A percentile compares a stretch with the other conserved stretches of the same genome.
phyloP scores from a whole-genome alignment of 2,797 vertebrate species.

The Melanotaenia parkinsoni region DNA sequence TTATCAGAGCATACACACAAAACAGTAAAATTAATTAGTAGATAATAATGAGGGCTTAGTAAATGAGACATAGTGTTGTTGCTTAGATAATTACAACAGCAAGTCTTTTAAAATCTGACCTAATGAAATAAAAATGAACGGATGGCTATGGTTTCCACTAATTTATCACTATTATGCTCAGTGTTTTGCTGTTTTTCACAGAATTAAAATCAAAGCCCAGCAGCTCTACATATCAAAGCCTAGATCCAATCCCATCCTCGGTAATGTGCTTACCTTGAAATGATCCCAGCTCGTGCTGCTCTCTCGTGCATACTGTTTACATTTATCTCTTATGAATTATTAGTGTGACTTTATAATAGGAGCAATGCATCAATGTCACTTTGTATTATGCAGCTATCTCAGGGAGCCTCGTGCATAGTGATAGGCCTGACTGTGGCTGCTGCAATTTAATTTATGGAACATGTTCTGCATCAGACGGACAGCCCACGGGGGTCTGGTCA shows the following conservation, averaged over 20 bases:
- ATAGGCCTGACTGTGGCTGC: conserved; percentile 72
- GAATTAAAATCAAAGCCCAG: conserved; percentile 63
- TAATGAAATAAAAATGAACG: conserved; percentile 65
- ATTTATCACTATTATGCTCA: conserved; percentile 53
- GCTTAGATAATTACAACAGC: conserved; percentile 68
- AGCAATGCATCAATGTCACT: conserved; percentile 82
- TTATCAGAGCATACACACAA: conserved; percentile 58
- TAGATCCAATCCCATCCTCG: conserved; percentile 61
- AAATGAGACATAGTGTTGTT: conserved; percentile 59
- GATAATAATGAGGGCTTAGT: conserved; percentile 65
- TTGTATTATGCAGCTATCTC: conserved; percentile 81
- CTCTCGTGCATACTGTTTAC: conserved; percentile 79
- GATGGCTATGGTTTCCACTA: conserved; percentile 50
- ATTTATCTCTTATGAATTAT: conserved; percentile 84
- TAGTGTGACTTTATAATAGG: conserved; percentile 83
- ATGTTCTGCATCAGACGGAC: conserved; percentile 68
- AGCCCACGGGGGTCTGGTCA: conserved; percentile 46
- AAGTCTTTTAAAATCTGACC: conserved; percentile 72
- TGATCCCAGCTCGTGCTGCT: conserved; percentile 70
- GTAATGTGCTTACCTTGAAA: conserved; percentile 80
- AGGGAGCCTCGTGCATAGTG: conserved; percentile 76
- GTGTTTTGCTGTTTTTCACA: conserved; percentile 38
- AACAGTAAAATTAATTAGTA: conserved; percentile 74
- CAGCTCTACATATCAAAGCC: conserved; percentile 68
- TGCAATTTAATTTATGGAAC: conserved; percentile 74